Base-by-base conservation (phyloP, 2,888 invertebrate species). In the Anaspis maculata region DNA sequence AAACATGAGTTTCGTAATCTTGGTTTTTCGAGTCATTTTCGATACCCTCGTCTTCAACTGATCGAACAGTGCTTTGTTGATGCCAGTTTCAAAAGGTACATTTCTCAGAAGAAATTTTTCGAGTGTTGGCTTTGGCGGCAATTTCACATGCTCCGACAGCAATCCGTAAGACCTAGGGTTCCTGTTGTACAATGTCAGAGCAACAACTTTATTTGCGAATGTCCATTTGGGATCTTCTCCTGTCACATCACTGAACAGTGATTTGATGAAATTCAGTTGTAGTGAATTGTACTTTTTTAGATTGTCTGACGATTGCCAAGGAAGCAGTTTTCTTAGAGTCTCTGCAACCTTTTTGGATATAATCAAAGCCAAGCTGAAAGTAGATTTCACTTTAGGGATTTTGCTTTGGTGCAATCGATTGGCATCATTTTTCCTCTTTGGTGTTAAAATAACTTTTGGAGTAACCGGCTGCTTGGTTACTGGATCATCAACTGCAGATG, bases 171-270 rank as follows among this genome's bases (percentile, higher is more conserved):
- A 32, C 13, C 27, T 26, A 3, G 39, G 42, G 14, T 37, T 34
- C 13, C 44, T 15, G 13, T 44, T 44, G 10, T 42, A 44, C 6
- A 44, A 25, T 1, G 42, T 29, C 2, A 37, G 13, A 2, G 37
- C 41, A 11, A 39, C 28, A n/a, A 34, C 11, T 25, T 34, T 44
- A 3, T 15, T 11, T 11, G 15, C 11, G 2, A 10, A 9, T 5
- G 12, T 29, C 13, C 27, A 34, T 10, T 16, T 16, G 12, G 19
- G 25, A 14, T 15, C 15, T 28, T 30, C 19, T 14, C 11, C 13
- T 5, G 29, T 29, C n/a, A 13, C n/a, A 26, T 33, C 29, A 15
- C 30, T 21, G 5, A 33, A 34, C 12, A 33, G 37, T 9, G 28
- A 34, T 16, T 34, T 38, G 16, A 38, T 25, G 30, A 38, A 38